phyloP scores from a whole-genome alignment of 2,797 vertebrate species.

The Atherinosoma microstoma region DNA sequence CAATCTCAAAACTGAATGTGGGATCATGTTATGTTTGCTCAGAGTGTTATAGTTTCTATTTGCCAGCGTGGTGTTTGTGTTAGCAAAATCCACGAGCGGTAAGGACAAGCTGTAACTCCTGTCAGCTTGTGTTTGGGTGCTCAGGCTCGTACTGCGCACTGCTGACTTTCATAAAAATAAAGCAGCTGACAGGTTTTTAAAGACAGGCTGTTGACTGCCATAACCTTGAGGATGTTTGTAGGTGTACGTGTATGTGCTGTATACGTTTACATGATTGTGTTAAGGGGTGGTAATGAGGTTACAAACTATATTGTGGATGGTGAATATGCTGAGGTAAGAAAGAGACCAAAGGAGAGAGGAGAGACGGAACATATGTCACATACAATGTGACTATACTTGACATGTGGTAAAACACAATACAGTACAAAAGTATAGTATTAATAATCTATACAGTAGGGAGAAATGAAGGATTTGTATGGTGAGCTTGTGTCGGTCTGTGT shows the following conservation, averaged over 20 bases:
- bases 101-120: slow-evolving; percentile 60
- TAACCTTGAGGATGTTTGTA: slow-evolving; percentile 77
- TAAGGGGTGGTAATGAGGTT: slow-evolving; percentile 54
- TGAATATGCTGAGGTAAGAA: slow-evolving; percentile 64
- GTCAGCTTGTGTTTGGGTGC: slow-evolving; percentile 52
- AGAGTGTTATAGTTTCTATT: slow-evolving; percentile 28
- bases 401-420: slow-evolving; percentile 7
- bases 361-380: not conserved
- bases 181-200: slow-evolving; percentile 81
- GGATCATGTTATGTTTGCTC: slow-evolving; percentile 34
- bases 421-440: not conserved
- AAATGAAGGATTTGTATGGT: slow-evolving; percentile 15
- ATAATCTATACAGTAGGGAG: not conserved
- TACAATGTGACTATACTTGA: slow-evolving; percentile 18
- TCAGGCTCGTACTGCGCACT: slow-evolving; percentile 39
- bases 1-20: not conserved
- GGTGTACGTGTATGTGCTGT: slow-evolving; percentile 20
- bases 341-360: slow-evolving; percentile 13
- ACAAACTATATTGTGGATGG: slow-evolving; percentile 58
- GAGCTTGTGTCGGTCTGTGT: slow-evolving; percentile 38
- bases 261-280: slow-evolving; percentile 53
- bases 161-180: slow-evolving; percentile 81
- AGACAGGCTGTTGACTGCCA: slow-evolving; percentile 79
- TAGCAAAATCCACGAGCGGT: slow-evolving; percentile 29
- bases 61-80: slow-evolving; percentile 39